These are phyloP conservation scores for Caranx melampygus DNA, from an alignment of 2,113 vertebrate species.

Conservation along the genomic window DNA sequence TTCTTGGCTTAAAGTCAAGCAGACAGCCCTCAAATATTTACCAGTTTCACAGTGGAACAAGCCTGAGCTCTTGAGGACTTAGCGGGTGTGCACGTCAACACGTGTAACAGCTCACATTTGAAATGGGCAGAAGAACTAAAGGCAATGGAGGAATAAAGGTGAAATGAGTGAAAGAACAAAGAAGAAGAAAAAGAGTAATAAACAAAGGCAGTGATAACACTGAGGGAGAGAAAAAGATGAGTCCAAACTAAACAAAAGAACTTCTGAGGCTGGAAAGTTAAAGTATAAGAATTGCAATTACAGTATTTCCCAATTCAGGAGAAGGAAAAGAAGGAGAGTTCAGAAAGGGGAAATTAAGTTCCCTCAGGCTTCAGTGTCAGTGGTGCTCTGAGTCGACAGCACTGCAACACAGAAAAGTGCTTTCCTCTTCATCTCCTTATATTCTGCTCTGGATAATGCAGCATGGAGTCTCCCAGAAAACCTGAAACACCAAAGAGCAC, in stretches of 20 bases:
- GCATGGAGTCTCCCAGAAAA: not conserved
- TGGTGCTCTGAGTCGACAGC: constrained; percentile 15
- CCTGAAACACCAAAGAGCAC: not conserved
- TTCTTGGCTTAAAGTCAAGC: not conserved
- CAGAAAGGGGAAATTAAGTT: constrained; percentile 20
- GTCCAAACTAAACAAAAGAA: not conserved
- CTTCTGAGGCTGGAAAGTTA: constrained; percentile 1
- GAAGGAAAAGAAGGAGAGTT: constrained; percentile 5
- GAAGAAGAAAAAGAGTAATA: not conserved
- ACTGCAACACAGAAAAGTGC: constrained; percentile 18
- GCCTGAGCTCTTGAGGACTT: not conserved
- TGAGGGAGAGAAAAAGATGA: not conserved
- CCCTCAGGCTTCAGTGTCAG: constrained; percentile 25
- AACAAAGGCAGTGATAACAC: not conserved
- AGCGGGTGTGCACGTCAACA: not conserved
- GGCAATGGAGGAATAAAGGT: not conserved
- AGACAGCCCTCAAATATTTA: not conserved
- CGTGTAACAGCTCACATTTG: not conserved
- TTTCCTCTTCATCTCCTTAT: constrained; percentile 18
- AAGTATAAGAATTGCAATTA: constrained; percentile 7
- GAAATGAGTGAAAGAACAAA: not conserved
- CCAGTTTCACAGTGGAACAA: not conserved
- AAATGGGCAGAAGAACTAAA: not conserved
- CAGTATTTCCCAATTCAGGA: constrained; percentile 11
- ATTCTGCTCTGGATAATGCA: not conserved